phyloP scores from a whole-genome alignment of 2,888 invertebrate species.

The Cheilosia soror region DNA sequence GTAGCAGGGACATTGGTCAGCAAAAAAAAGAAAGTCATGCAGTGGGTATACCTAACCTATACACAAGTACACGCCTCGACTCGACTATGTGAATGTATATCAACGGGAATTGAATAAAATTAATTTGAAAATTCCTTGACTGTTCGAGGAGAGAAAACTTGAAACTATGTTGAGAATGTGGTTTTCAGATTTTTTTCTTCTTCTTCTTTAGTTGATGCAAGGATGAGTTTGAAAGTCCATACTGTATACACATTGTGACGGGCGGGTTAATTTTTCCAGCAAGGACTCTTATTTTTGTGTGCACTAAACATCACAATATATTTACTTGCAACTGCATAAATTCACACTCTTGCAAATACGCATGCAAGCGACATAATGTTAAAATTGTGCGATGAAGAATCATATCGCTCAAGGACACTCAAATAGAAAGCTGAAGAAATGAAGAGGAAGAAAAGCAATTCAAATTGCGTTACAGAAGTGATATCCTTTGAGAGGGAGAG shows the following conservation, averaged over 20 bases:
- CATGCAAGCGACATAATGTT: slow-evolving; percentile 11
- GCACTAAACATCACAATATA: slow-evolving; percentile 26
- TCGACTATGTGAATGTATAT: slow-evolving; percentile 4
- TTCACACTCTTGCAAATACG: slow-evolving; percentile 47
- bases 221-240: not conserved
- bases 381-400: not conserved
- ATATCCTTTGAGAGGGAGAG: slow-evolving; percentile 26
- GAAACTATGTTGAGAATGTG: slow-evolving; percentile 55
- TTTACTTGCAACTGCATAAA: slow-evolving; percentile 59
- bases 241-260: not conserved
- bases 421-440: slow-evolving; percentile 2
- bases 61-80: not conserved
- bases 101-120: slow-evolving; percentile 60
- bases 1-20: slow-evolving; percentile 38
- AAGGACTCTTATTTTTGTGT: slow-evolving; percentile 18
- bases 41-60: not conserved
- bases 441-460: slow-evolving; percentile 61
- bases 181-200: slow-evolving; percentile 32
- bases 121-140: slow-evolving; percentile 66
- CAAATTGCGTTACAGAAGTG: slow-evolving; percentile 58
- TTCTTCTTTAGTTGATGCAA: not conserved
- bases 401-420: not conserved
- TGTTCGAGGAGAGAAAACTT: slow-evolving; percentile 25
- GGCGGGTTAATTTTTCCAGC: slow-evolving; percentile 2
- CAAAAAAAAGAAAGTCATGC: slow-evolving; percentile 4